Percentiles rank a stretch among this genome's conserved stretches.
Conservation (phyloP, 2,797 vertebrate genomes). For the Gymnodraco acuticeps region DNA sequence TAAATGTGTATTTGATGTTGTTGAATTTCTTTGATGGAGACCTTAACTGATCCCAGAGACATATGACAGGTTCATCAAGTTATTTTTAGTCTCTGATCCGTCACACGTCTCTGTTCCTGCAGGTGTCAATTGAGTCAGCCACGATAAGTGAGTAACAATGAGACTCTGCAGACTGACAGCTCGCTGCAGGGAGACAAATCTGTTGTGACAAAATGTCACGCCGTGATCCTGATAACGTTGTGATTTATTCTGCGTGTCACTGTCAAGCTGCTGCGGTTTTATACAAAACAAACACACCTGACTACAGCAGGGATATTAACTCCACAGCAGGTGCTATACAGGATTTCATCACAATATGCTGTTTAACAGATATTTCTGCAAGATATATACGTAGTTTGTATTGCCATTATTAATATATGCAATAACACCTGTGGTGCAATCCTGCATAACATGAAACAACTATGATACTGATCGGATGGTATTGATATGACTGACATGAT, state of each 20-base stretch:
- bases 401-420: too few species aligned
- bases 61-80: conserved; percentile 47
- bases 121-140: conserved; percentile 58
- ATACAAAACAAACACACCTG: conserved; percentile 49
- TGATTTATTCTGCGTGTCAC: conserved; percentile 70
- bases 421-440: too few species aligned
- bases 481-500: too few species aligned
- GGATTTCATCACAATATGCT: background rate
- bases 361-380: too few species aligned
- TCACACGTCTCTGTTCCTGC: conserved; percentile 25
- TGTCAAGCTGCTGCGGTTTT: conserved; percentile 45
- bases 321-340: background rate
- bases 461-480: too few species aligned
- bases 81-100: conserved; percentile 22
- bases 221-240: conserved; percentile 58
- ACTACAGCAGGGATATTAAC: conserved; percentile 26
- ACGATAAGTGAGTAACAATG: conserved; percentile 62
- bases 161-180: conserved; percentile 64
- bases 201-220: conserved; percentile 60
- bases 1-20: background rate
- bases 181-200: conserved; percentile 65
- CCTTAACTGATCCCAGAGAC: conserved; percentile 8
- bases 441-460: too few species aligned
- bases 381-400: too few species aligned
- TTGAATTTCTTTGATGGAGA: background rate